Percentiles rank a stretch among this genome's conserved stretches.
phyloP scores from a whole-genome alignment of 2,888 invertebrate genomes.

The Zootermopsis nevadensis region DNA sequence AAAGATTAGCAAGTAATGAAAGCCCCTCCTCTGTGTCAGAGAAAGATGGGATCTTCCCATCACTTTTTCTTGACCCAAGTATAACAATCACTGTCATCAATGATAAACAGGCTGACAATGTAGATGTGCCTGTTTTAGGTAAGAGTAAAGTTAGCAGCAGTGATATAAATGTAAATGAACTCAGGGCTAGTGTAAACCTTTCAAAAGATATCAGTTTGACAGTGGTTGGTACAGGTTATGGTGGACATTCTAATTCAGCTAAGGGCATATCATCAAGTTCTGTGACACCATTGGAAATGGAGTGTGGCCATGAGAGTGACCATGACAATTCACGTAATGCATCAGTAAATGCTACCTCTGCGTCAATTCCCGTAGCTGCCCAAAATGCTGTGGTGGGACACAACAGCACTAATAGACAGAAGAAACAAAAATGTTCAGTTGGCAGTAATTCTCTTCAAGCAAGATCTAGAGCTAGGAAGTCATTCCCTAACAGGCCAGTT shows the following conservation, averaged over 20 bases:
- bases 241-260: neutral
- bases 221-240: slow-evolving; percentile 42
- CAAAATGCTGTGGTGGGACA: slow-evolving; percentile 10
- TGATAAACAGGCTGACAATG: slow-evolving; percentile 40
- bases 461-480: slow-evolving; percentile 48
- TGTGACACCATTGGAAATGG: slow-evolving; percentile 24
- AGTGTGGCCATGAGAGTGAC: slow-evolving; percentile 34
- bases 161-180: slow-evolving; percentile 46
- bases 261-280: neutral
- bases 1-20: slow-evolving; percentile 18
- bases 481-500: slow-evolving; percentile 42
- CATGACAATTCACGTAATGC: slow-evolving; percentile 1
- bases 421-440: neutral
- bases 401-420: slow-evolving; percentile 4
- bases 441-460: slow-evolving; percentile 24
- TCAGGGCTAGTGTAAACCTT: slow-evolving; percentile 50
- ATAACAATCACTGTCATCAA: slow-evolving; percentile 54
- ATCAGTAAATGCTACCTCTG: neutral
- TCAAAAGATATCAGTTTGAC: slow-evolving; percentile 52
- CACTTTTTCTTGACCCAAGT: slow-evolving; percentile 53
- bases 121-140: neutral
- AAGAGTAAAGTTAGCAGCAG: neutral
- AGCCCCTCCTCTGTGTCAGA: slow-evolving; percentile 44
- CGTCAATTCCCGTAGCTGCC: slow-evolving; percentile 20
- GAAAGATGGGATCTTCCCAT: slow-evolving; percentile 52